Evolutionary conservation across 2,113 vertebrate genomes (phyloP).

Genomic region (Seriola rivoliana): DNA sequence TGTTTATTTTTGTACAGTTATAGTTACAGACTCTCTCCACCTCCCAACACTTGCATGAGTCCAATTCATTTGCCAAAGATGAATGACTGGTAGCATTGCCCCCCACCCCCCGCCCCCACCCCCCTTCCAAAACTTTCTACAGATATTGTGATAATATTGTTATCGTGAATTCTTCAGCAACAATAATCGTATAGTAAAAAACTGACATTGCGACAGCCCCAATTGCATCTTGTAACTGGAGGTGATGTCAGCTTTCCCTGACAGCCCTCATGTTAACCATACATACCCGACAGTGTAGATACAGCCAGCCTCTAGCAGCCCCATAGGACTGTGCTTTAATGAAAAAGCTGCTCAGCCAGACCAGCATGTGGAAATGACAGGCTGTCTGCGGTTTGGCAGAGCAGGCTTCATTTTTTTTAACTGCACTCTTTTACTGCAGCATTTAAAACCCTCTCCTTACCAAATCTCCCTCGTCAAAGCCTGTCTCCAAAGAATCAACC

Average conservation of each 20-base stretch:
- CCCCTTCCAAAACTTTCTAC: no score
- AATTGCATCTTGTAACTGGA: neutral
- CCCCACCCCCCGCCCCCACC: no score
- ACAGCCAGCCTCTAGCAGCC: constrained; percentile 3
- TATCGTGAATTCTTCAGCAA: no score
- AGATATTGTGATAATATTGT: no score
- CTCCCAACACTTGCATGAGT: no score
- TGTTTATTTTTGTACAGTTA: no score
- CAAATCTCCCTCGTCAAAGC: constrained; percentile 42
- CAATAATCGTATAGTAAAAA: no score
- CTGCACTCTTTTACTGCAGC: constrained; percentile 39
- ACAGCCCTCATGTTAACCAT: constrained; percentile 18
- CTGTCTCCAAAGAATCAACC: constrained; percentile 28
- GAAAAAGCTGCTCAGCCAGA: constrained; percentile 48
- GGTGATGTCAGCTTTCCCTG: constrained; percentile 36
- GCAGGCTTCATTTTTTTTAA: constrained; percentile 7
- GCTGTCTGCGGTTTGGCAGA: constrained; percentile 48
- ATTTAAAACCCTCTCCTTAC: constrained; percentile 42
- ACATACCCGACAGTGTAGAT: neutral
- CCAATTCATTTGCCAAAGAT: no score
- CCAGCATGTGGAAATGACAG: constrained; percentile 60
- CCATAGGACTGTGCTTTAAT: constrained; percentile 19
- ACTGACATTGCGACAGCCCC: no score
- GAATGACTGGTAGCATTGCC: no score
- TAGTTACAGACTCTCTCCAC: no score